Conservation (phyloP, 2,888 invertebrate species). For the Ichneumoninae sp. region DNA sequence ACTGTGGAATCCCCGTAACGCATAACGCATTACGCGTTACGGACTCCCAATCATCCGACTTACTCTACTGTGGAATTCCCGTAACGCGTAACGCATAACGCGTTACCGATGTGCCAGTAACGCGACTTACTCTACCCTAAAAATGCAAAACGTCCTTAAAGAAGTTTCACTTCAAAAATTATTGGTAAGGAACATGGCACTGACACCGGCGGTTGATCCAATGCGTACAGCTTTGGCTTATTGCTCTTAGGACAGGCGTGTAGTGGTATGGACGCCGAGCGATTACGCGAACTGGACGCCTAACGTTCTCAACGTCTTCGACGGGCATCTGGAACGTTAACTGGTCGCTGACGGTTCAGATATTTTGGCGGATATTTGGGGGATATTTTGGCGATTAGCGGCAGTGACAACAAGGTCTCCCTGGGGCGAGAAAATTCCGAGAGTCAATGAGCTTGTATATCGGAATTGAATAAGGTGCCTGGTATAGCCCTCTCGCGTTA, state of each 20-base stretch:
- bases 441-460: constrained; percentile 96
- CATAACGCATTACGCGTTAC: too few relatives aligned
- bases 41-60: too few relatives aligned
- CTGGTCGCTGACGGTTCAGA: constrained; percentile 92
- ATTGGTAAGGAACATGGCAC: constrained; percentile 96
- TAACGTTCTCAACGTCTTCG: constrained; percentile 95
- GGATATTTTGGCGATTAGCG: constrained; percentile 98
- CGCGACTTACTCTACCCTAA: too few relatives aligned
- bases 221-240: constrained; percentile 97
- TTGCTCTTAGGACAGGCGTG: constrained; percentile 96
- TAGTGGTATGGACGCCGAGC: constrained; percentile 94
- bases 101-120: too few relatives aligned
- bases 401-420: constrained; percentile 98
- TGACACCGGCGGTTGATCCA: constrained; percentile 97
- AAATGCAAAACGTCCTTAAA: too few relatives aligned
- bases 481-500: constrained; percentile 82
- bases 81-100: too few relatives aligned
- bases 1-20: too few relatives aligned
- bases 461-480: constrained; percentile 89
- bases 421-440: constrained; percentile 97
- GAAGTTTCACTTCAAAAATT: background rate
- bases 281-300: constrained; percentile 95
- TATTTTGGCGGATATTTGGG: constrained; percentile 86
- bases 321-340: constrained; percentile 99
- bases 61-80: too few relatives aligned